phyloP scores from a whole-genome alignment of 2,797 vertebrate species.

The Pampus argenteus region DNA sequence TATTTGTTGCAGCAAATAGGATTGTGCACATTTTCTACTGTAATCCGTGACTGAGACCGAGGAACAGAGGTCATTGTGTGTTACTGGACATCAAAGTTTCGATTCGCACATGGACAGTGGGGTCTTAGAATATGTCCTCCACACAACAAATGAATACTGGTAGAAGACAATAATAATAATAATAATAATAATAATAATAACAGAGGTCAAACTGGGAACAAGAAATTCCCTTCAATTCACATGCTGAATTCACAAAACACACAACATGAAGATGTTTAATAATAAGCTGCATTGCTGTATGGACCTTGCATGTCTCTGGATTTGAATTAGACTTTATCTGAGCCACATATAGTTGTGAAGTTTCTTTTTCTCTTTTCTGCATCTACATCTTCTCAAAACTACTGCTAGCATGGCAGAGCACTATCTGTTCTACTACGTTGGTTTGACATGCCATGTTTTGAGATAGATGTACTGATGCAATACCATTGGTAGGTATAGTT shows the following conservation, averaged over 20 bases:
- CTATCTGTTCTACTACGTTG: not conserved
- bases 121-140: conserved; percentile 11
- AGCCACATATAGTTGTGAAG: no score
- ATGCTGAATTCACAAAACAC: not conserved
- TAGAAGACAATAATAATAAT: conserved; percentile 16
- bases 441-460: conserved; percentile 3
- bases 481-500: not conserved
- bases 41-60: conserved; percentile 54
- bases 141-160: conserved; percentile 5
- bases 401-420: not conserved
- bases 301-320: not conserved
- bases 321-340: not conserved
- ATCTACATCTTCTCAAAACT: not conserved
- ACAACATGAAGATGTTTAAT: not conserved
- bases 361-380: not conserved
- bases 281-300: not conserved
- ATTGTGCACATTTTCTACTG: conserved; percentile 60
- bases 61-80: conserved; percentile 39
- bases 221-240: not conserved
- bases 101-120: conserved; percentile 10
- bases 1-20: conserved; percentile 73
- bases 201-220: not conserved
- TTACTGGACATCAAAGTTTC: conserved; percentile 34
- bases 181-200: no score
- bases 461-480: conserved; percentile 35